These are phyloP conservation scores for Calliopum simillimum DNA, from an alignment of 2,888 invertebrate species.

Conservation along the genomic window DNA sequence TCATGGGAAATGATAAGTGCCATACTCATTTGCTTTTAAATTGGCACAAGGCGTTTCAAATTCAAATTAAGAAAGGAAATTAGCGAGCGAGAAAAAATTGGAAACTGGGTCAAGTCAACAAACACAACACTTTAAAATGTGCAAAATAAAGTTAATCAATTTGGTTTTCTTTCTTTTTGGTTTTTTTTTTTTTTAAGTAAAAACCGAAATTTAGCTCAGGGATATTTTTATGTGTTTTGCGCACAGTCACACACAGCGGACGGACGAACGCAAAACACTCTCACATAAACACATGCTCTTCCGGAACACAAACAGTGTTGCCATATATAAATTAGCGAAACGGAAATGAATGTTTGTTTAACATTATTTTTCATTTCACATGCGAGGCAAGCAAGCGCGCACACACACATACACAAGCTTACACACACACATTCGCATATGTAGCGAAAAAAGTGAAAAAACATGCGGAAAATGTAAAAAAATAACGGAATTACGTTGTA, in stretches of 20 bases:
- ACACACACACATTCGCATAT: conserved; percentile 19
- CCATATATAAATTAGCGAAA: conserved; percentile 60
- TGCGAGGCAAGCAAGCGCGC: conserved; percentile 21
- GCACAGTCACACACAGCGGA: conserved; percentile 51
- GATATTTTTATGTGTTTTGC: background rate
- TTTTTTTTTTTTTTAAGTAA: no score
- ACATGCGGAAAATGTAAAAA: no score
- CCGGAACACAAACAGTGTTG: conserved; percentile 28
- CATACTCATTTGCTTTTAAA: no score
- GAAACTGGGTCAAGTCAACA: background rate
- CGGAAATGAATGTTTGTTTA: conserved; percentile 56
- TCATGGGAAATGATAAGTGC: no score
- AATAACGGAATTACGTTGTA: no score
- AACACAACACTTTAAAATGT: conserved; percentile 5
- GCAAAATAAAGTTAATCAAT: background rate
- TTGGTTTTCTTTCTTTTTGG: no score
- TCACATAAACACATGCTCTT: conserved; percentile 42
- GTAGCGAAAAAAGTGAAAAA: conserved; percentile 4
- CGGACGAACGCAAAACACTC: no score
- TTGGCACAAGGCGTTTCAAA: no score
- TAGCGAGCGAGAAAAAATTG: background rate
- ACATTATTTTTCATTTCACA: conserved; percentile 13
- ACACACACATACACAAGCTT: conserved; percentile 29
- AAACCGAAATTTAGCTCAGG: background rate
- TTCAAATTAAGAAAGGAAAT: no score